phyloP scores from a whole-genome alignment of 2,888 invertebrate genomes.

The Gasteruption jaculator region DNA sequence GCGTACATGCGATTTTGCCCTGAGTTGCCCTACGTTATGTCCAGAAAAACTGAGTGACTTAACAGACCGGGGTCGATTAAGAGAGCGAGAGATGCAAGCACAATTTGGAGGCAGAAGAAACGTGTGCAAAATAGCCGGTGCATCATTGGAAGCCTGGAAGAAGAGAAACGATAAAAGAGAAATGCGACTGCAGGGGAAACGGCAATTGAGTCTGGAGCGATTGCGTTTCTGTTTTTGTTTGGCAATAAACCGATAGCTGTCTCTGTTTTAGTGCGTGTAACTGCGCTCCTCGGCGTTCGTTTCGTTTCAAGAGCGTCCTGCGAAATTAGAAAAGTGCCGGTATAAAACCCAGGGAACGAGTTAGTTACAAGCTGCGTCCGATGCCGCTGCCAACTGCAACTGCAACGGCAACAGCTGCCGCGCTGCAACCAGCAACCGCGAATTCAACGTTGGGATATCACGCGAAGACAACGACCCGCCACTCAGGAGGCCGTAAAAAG shows the following conservation, averaged over 20 bases:
- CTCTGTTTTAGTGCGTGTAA: constrained; percentile 10
- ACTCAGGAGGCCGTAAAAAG: constrained; percentile 46
- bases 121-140: too few species aligned
- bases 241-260: constrained; percentile 26
- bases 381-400: too few species aligned
- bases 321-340: constrained; percentile 39
- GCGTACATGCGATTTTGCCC: too few species aligned
- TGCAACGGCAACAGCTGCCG: constrained; percentile 23
- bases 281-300: constrained; percentile 6
- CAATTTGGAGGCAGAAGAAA: too few species aligned
- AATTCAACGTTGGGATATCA: constrained; percentile 23
- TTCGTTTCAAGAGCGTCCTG: constrained; percentile 1
- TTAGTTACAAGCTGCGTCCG: constrained; percentile 25
- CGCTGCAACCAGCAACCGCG: constrained; percentile 8
- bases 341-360: constrained; percentile 31
- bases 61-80: too few species aligned
- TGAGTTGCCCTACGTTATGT: too few species aligned
- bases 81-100: too few species aligned
- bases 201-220: too few species aligned
- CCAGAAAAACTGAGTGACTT: too few species aligned
- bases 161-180: too few species aligned
- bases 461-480: constrained; percentile 39
- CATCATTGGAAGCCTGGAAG: too few species aligned
- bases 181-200: too few species aligned
- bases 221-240: constrained; percentile 19